Percentiles rank a stretch among this genome's conserved stretches.
These are phyloP conservation scores for Synanthedon formicaeformis DNA, from an alignment of 2,888 invertebrate genomes.

Conservation along the genomic window DNA sequence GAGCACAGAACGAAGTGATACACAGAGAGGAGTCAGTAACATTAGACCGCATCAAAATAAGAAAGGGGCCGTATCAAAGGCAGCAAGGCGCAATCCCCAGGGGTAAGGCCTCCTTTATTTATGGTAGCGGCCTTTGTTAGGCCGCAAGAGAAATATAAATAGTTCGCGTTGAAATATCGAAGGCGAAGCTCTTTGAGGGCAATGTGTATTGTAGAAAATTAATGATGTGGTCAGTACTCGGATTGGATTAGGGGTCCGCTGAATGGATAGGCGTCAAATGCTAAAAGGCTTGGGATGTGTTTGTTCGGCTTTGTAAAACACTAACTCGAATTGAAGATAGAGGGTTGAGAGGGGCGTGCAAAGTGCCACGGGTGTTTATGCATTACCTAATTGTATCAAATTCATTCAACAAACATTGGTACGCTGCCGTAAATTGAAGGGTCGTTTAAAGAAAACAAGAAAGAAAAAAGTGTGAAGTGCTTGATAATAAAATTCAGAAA, in stretches of 20 bases:
- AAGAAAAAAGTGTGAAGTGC: background rate
- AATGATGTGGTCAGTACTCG: slow-evolving; percentile 66
- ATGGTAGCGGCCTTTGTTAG: slow-evolving; percentile 59
- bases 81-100: slow-evolving; percentile 52
- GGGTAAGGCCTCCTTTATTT: slow-evolving; percentile 58
- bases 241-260: slow-evolving; percentile 56
- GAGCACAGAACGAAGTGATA: slow-evolving; percentile 45
- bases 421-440: background rate
- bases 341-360: slow-evolving; percentile 16
- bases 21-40: slow-evolving; percentile 33
- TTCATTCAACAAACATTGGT: background rate
- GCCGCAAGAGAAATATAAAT: slow-evolving; percentile 62
- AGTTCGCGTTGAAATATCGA: slow-evolving; percentile 63
- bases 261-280: slow-evolving; percentile 40
- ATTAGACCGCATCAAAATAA: slow-evolving; percentile 63
- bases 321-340: slow-evolving; percentile 33
- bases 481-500: too few relatives aligned
- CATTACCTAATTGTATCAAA: slow-evolving; percentile 20
- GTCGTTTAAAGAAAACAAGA: background rate
- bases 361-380: slow-evolving; percentile 23
- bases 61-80: slow-evolving; percentile 67
- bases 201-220: slow-evolving; percentile 64
- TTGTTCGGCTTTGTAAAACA: slow-evolving; percentile 55
- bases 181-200: slow-evolving; percentile 55
- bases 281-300: slow-evolving; percentile 55